Percentiles rank a stretch among this genome's conserved stretches.
phyloP scores from a whole-genome alignment of 2,797 vertebrate species.

The Neomorphus geoffroyi region DNA sequence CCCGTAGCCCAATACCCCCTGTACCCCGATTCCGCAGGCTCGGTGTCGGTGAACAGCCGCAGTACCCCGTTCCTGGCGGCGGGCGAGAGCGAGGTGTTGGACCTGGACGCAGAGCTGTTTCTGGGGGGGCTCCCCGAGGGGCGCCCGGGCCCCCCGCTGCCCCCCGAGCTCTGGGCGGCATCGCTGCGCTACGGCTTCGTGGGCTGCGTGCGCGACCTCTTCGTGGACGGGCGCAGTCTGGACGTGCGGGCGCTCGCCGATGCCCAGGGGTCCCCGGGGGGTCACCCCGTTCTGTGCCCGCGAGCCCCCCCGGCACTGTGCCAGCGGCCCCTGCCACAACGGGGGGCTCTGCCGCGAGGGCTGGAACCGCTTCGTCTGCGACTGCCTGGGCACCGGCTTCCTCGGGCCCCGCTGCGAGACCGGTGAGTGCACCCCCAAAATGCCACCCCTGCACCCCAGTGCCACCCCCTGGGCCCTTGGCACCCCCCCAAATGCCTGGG shows the following conservation, averaged over 20 bases:
- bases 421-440: slow-evolving; percentile 76
- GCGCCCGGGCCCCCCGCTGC: slow-evolving; percentile 77
- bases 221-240: slow-evolving; percentile 90
- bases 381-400: slow-evolving; percentile 89
- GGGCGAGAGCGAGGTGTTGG: slow-evolving; percentile 91
- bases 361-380: slow-evolving; percentile 94
- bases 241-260: slow-evolving; percentile 88
- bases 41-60: slow-evolving; percentile 91
- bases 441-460: too few relatives aligned
- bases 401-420: slow-evolving; percentile 86
- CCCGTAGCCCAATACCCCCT: too few relatives aligned
- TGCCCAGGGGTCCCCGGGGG: slow-evolving; percentile 77
- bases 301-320: slow-evolving; percentile 86
- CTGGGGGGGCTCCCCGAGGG: slow-evolving; percentile 89
- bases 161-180: slow-evolving; percentile 91
- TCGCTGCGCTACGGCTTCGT: slow-evolving; percentile 90
- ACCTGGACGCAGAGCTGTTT: slow-evolving; percentile 91
- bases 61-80: slow-evolving; percentile 88
- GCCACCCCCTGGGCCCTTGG: too few relatives aligned
- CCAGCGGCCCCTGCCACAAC: slow-evolving; percentile 84
- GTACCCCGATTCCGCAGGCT: too few relatives aligned
- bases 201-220: slow-evolving; percentile 92
- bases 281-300: slow-evolving; percentile 87
- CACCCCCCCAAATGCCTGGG: too few relatives aligned
- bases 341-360: slow-evolving; percentile 88